phyloP scores from a whole-genome alignment of 2,888 invertebrate genomes.

The Fabriciana adippe region DNA sequence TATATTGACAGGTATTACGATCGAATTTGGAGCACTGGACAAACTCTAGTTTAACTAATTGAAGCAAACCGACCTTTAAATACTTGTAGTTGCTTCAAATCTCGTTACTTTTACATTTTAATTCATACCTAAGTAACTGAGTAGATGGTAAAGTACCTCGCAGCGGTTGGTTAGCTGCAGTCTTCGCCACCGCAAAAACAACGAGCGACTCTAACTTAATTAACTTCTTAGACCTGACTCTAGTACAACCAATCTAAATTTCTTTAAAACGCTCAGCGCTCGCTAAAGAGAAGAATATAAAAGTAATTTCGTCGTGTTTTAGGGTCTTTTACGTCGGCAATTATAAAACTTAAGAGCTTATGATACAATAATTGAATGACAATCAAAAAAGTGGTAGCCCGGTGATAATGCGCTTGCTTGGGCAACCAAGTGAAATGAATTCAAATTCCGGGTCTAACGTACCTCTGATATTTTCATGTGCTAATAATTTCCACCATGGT shows the following conservation, averaged over 20 bases:
- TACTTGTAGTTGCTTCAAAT: slow-evolving; percentile 2
- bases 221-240: slow-evolving; percentile 40
- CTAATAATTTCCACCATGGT: too few relatives aligned
- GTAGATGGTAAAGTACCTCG: slow-evolving; percentile 29
- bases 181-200: slow-evolving; percentile 39
- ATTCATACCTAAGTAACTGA: slow-evolving; percentile 30
- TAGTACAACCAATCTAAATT: slow-evolving; percentile 40
- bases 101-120: slow-evolving; percentile 32
- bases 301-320: slow-evolving; percentile 19
- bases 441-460: too few relatives aligned
- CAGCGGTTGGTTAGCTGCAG: slow-evolving; percentile 31
- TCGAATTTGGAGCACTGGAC: too few relatives aligned
- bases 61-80: slow-evolving; percentile 17
- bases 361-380: too few relatives aligned
- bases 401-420: too few relatives aligned
- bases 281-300: slow-evolving; percentile 24
- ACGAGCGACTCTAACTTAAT: slow-evolving; percentile 40
- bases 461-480: too few relatives aligned
- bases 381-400: too few relatives aligned
- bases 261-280: slow-evolving; percentile 34
- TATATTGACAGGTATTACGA: too few relatives aligned
- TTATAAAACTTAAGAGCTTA: not conserved
- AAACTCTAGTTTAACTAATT: slow-evolving; percentile 15
- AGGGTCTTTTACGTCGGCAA: not conserved
- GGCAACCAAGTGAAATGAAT: too few relatives aligned